Conservation (phyloP, 2,888 invertebrate genomes). For the Limulus polyphemus region DNA sequence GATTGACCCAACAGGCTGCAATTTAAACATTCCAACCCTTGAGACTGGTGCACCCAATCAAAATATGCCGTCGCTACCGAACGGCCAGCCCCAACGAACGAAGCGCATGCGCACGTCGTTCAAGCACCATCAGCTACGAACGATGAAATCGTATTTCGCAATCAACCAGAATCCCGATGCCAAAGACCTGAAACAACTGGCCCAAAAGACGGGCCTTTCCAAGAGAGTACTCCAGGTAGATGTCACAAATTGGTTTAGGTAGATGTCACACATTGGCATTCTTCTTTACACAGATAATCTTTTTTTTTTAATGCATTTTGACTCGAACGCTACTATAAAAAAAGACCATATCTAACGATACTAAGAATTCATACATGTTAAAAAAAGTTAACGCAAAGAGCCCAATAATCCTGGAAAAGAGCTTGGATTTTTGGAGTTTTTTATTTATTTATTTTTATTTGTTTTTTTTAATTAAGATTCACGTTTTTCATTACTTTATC, state of each 20-base stretch:
- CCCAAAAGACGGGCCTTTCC: slow-evolving; percentile 94
- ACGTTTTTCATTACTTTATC: no score
- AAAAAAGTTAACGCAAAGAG: no score
- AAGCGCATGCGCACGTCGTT: slow-evolving; percentile 98
- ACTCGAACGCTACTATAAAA: no score
- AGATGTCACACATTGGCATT: slow-evolving; percentile 34
- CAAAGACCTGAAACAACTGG: slow-evolving; percentile 93
- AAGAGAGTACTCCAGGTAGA: slow-evolving; percentile 93
- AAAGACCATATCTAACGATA: no score
- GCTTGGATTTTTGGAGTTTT: no score
- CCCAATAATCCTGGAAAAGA: no score
- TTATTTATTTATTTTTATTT: no score
- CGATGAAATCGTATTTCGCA: slow-evolving; percentile 98
- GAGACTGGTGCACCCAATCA: slow-evolving; percentile 7
- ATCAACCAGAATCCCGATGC: slow-evolving; percentile 99
- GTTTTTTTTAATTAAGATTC: no score
- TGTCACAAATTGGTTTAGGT: slow-evolving; percentile 47
- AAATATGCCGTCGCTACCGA: slow-evolving; percentile 8
- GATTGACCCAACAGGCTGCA: slow-evolving; percentile 11
- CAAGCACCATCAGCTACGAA: slow-evolving; percentile 95
- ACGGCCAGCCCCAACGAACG: slow-evolving; percentile 37
- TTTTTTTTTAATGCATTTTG: no score
- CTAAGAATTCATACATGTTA: no score
- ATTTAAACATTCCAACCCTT: slow-evolving; percentile 11
- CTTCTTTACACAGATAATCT: no score